Conservation (phyloP, 1,140 invertebrate species). For the Bombus sibiricus region DNA sequence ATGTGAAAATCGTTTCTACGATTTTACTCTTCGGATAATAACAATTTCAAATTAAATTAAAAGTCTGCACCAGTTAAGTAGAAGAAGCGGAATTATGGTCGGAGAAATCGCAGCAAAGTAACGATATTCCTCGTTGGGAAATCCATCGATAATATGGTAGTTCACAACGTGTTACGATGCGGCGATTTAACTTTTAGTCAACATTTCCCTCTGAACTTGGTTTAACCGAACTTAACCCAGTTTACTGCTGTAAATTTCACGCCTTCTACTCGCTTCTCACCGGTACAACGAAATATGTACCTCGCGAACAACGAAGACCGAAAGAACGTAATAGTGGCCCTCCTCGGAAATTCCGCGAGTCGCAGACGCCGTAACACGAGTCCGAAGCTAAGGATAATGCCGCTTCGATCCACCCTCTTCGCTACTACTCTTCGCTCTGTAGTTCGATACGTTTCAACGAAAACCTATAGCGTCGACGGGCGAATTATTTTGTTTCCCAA, state of each 20-base stretch:
- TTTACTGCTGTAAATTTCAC: constrained; percentile 13
- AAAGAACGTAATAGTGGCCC: constrained; percentile 15
- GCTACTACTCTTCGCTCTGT: background rate
- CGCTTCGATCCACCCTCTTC: background rate
- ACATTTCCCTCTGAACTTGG: background rate
- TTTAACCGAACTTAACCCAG: constrained; percentile 42
- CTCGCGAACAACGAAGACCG: constrained; percentile 20
- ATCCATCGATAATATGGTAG: constrained; percentile 14
- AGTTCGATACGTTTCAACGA: constrained; percentile 11
- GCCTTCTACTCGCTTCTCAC: too few relatives aligned
- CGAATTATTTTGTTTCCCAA: constrained; percentile 42
- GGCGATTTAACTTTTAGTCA: constrained; percentile 10
- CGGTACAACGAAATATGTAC: background rate
- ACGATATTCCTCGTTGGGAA: background rate
- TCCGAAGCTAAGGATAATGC: constrained; percentile 18
- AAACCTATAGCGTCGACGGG: background rate
- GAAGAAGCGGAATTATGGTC: background rate
- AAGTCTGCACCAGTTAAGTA: background rate
- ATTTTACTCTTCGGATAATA: too few relatives aligned
- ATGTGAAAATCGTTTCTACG: background rate
- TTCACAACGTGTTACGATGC: background rate
- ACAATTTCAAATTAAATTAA: too few relatives aligned
- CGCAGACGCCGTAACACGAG: constrained; percentile 31
- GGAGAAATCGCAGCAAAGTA: background rate
- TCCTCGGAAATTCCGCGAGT: constrained; percentile 19